Evolutionary conservation across 1,140 invertebrate genomes (phyloP).

Genomic region (Euglossa dilemma): DNA sequence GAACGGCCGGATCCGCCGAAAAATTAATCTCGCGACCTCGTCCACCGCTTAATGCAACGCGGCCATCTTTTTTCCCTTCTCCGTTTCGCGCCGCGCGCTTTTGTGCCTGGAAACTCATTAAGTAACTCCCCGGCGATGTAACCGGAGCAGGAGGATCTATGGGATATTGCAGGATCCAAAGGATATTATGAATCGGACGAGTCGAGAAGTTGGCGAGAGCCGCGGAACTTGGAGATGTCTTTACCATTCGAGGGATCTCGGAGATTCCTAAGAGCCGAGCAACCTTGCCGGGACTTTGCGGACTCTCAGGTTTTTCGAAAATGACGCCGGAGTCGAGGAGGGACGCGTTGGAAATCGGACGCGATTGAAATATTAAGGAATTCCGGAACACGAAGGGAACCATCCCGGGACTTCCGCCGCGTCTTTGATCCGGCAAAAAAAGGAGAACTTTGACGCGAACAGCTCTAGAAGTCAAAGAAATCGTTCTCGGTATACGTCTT

Average conservation of each 20-base stretch:
- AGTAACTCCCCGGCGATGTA: slow-evolving; percentile 9
- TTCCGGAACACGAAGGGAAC: background rate
- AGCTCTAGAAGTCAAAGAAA: background rate
- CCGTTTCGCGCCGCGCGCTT: background rate
- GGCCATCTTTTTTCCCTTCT: background rate
- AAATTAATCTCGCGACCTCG: background rate
- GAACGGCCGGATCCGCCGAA: background rate
- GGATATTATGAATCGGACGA: slow-evolving; percentile 16
- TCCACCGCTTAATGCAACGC: background rate
- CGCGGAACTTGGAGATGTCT: slow-evolving; percentile 16
- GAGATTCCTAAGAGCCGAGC: background rate
- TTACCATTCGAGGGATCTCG: background rate
- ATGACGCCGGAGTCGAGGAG: too few species aligned
- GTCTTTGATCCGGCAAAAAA: background rate
- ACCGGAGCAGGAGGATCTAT: slow-evolving; percentile 6
- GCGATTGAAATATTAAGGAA: background rate
- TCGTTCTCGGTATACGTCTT: background rate
- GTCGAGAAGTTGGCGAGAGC: background rate
- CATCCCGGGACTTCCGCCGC: background rate
- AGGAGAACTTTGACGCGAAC: background rate
- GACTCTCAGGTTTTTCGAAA: background rate
- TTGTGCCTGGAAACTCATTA: slow-evolving; percentile 14
- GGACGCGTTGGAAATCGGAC: background rate
- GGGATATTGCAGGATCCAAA: slow-evolving; percentile 1
- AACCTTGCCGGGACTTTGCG: too few species aligned